A percentile compares a stretch with the other conserved stretches of the same genome.
phyloP scores from a whole-genome alignment of 1,140 invertebrate genomes.

The Leptoteleia sp. region DNA sequence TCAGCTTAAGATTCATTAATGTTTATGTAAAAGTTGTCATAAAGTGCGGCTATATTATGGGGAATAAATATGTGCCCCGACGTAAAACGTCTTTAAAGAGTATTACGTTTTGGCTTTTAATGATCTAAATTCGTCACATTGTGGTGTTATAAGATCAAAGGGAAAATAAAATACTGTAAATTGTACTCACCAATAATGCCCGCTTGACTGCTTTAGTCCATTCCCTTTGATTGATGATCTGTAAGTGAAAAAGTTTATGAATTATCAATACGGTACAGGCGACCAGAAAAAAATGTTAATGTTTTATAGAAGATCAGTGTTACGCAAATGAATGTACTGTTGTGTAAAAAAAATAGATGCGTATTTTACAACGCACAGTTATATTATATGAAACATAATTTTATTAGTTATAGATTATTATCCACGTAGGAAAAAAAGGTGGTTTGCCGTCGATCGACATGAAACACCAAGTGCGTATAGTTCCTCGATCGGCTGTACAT shows the following conservation, averaged over 20 bases:
- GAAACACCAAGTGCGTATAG: too few relatives aligned
- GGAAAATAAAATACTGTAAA: not conserved
- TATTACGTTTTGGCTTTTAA: not conserved
- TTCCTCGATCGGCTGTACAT: too few relatives aligned
- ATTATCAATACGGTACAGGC: not conserved
- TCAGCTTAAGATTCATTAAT: constrained; percentile 8
- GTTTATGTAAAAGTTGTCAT: constrained; percentile 6
- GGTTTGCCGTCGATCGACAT: too few relatives aligned
- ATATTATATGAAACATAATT: too few relatives aligned
- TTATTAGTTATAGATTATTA: too few relatives aligned
- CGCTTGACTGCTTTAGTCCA: not conserved
- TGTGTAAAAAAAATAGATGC: too few relatives aligned
- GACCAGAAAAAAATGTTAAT: not conserved
- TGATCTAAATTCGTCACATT: constrained; percentile 1
- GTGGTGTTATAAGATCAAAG: constrained; percentile 2
- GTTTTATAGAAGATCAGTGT: not conserved
- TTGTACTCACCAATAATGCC: not conserved
- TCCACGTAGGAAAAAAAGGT: too few relatives aligned
- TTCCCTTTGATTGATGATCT: constrained; percentile 8
- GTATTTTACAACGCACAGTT: too few relatives aligned
- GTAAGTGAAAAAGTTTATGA: not conserved
- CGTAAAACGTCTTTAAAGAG: not conserved
- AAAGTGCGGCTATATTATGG: not conserved
- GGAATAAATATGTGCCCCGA: not conserved
- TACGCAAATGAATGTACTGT: not conserved